Conservation (phyloP, 2,888 invertebrate species). For the Tanytarsus gracilentus region DNA sequence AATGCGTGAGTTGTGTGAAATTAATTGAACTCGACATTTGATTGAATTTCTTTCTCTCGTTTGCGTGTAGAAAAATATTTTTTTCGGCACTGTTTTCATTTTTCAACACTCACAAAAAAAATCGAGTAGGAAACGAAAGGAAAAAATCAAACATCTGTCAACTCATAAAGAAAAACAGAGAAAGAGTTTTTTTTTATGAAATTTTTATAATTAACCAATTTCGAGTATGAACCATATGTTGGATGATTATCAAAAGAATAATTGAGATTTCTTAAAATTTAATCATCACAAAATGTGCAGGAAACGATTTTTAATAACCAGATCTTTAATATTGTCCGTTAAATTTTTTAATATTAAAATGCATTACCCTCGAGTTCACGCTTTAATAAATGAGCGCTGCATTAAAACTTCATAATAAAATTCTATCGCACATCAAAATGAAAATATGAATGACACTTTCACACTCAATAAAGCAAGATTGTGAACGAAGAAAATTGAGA, state of each 20-base stretch:
- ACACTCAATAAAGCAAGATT: not conserved
- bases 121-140: not conserved
- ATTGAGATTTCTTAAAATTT: too few species aligned
- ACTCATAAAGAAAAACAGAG: not conserved
- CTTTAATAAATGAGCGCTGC: too few species aligned
- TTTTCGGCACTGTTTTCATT: not conserved
- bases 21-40: conserved; percentile 4
- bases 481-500: not conserved
- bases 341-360: too few species aligned
- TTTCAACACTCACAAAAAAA: conserved; percentile 15
- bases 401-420: too few species aligned
- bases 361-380: too few species aligned
- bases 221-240: conserved; percentile 5
- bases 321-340: too few species aligned
- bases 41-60: not conserved
- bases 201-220: not conserved
- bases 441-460: too few species aligned
- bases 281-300: too few species aligned
- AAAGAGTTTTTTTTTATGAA: not conserved
- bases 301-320: too few species aligned
- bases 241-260: conserved; percentile 4
- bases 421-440: too few species aligned
- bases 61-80: not conserved
- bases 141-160: conserved; percentile 25
- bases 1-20: not conserved